These are phyloP conservation scores for Silurus lanzhouensis DNA, from an alignment of 2,797 vertebrate genomes.

Conservation along the genomic window DNA sequence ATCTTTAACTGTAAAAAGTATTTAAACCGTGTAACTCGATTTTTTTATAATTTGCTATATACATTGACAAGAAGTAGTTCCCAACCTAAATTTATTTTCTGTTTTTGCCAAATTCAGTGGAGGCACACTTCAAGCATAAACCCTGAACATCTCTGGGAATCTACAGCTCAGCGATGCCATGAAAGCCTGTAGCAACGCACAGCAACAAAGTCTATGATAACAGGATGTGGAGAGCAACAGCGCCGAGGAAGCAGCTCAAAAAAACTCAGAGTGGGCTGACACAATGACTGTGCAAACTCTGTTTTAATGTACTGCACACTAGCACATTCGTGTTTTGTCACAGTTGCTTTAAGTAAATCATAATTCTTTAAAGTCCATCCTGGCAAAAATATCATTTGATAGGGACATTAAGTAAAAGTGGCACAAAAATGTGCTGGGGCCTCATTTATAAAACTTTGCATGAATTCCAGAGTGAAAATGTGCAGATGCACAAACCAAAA, in stretches of 20 bases:
- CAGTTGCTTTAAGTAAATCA: constrained; percentile 9
- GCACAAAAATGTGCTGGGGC: not conserved
- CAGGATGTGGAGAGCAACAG: not conserved
- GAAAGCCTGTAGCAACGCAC: constrained; percentile 24
- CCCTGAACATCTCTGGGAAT: constrained; percentile 73
- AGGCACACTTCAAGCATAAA: constrained; percentile 98
- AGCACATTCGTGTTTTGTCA: not conserved
- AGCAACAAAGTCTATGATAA: constrained; percentile 25
- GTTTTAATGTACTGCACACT: constrained; percentile 32
- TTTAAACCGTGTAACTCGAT: too few species aligned
- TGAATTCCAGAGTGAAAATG: not conserved
- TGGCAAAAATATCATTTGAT: constrained; percentile 11
- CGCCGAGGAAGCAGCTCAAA: constrained; percentile 5
- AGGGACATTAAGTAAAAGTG: constrained; percentile 2
- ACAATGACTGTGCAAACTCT: constrained; percentile 31
- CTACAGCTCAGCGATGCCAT: constrained; percentile 14
- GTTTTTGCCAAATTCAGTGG: constrained; percentile 77
- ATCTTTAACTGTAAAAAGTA: not conserved
- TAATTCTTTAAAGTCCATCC: not conserved
- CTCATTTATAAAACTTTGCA: not conserved
- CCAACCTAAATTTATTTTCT: constrained; percentile 22
- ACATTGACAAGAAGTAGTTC: not conserved
- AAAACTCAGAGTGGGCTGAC: not conserved
- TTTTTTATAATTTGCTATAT: not conserved
- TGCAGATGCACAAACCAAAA: not conserved